A percentile compares a stretch with the other conserved stretches of the same genome.
These are phyloP conservation scores for Mimachlamys varia DNA, from an alignment of 2,888 invertebrate species.

Conservation along the genomic window DNA sequence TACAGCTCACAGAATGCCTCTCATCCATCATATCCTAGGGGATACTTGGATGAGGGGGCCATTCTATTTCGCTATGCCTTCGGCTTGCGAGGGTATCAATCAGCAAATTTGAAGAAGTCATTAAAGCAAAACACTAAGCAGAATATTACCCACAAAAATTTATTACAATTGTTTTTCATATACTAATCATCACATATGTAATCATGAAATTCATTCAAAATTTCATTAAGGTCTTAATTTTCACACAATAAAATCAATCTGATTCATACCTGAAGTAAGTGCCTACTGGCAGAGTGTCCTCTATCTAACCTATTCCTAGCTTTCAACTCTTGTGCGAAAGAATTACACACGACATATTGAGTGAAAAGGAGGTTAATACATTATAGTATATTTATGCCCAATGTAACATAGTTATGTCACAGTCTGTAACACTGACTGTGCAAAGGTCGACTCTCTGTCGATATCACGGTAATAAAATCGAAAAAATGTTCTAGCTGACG, in stretches of 20 bases:
- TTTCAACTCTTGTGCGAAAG: no score
- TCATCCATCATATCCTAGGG: slow-evolving; percentile 29
- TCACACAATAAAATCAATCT: no score
- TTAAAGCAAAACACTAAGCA: neutral
- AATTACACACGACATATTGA: no score
- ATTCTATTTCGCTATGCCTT: slow-evolving; percentile 37
- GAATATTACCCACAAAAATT: neutral
- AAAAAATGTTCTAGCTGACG: slow-evolving; percentile 13
- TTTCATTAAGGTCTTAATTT: no score
- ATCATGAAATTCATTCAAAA: no score
- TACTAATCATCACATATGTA: neutral
- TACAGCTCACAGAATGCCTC: neutral
- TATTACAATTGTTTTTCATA: neutral
- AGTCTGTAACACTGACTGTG: neutral
- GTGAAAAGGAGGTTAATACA: no score
- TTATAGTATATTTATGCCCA: no score
- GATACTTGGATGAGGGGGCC: slow-evolving; percentile 41
- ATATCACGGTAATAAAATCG: slow-evolving; percentile 30
- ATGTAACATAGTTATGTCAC: neutral
- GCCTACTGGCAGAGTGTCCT: no score
- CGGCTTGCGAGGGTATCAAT: neutral
- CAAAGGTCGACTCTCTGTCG: neutral
- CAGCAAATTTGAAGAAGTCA: neutral
- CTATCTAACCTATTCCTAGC: no score
- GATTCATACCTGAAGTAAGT: no score